phyloP scores from a whole-genome alignment of 2,113 vertebrate genomes.

The Capreolus pygargus region DNA sequence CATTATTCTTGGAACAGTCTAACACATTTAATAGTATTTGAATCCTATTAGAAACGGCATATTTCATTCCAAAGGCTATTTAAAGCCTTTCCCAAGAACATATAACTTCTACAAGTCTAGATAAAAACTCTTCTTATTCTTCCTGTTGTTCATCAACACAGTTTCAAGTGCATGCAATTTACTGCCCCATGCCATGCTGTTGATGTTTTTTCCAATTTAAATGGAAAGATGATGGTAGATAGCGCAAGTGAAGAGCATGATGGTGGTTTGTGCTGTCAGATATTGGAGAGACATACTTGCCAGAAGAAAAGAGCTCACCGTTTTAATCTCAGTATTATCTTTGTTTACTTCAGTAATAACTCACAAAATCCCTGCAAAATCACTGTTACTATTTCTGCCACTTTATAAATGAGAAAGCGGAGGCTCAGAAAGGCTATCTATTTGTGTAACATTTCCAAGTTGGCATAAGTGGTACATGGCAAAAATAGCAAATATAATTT shows the following conservation, averaged over 20 bases:
- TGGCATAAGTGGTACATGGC: not conserved
- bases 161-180: not conserved
- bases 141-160: not conserved
- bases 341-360: not conserved
- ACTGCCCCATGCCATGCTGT: not conserved
- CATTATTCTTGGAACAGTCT: constrained; percentile 35
- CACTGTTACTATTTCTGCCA: not conserved
- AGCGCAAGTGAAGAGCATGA: not conserved
- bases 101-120: constrained; percentile 9
- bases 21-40: constrained; percentile 60
- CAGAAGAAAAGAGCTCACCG: not conserved
- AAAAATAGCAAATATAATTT: not conserved
- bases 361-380: not conserved
- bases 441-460: not conserved
- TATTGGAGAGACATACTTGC: not conserved
- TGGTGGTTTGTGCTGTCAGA: not conserved
- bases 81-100: constrained; percentile 4
- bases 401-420: not conserved
- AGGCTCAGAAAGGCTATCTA: not conserved
- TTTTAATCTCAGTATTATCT: not conserved
- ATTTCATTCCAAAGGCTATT: constrained; percentile 39
- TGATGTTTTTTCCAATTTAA: not conserved
- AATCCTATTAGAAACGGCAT: constrained; percentile 28
- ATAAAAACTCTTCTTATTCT: not conserved
- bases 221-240: not conserved